Base-by-base conservation (phyloP, 1,140 invertebrate genomes). In the Lerema accius region DNA sequence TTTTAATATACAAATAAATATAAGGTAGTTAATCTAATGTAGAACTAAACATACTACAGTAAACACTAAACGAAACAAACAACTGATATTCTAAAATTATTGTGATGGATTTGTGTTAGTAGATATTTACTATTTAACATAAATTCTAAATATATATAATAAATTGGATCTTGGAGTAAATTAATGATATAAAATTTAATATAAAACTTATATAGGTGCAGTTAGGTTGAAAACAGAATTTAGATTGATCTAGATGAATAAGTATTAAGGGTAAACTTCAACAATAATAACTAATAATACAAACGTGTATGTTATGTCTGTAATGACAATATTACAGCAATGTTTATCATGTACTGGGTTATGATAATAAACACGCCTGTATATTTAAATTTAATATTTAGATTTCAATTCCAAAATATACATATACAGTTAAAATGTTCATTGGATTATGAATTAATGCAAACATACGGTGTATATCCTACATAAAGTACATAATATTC, bases 81-180 rank as follows among this genome's bases (percentile, higher is more conserved):
- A 89, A 90, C 87, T 87, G 79, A 90, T 90, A 90, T 90, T 89
- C 87, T 90, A 90, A 90, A 90, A 70, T 80, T 76, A 90, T 85
- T 90, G 87, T 90, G 87, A 89, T 90, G 86, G 84, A 87, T 87
- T 87, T 87, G 86, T 87, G 84, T 88, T 89, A 89, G 78, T 80
- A 75, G 69, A 64, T 69, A 66, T 75, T 73, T 80, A 82, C 73
- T 75, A 53, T 78, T 62, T 82, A 78, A 76, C 67, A 67, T 70
- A 72, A 71, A 78, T 62, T 67, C 59, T 73, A 77, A 78, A 70
- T 59, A 48, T 76, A 65, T 65, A 37, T 65, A 72, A 66, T 51
- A 69, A 63, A 63, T 37, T 62, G 65, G 26, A 39, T 32, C 39
- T 45, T 40, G 10, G 15, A 32, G 50, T 46, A 55, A 59, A 42